Evolutionary conservation across 2,888 invertebrate genomes (phyloP).

Genomic region (Tenthredo livida): DNA sequence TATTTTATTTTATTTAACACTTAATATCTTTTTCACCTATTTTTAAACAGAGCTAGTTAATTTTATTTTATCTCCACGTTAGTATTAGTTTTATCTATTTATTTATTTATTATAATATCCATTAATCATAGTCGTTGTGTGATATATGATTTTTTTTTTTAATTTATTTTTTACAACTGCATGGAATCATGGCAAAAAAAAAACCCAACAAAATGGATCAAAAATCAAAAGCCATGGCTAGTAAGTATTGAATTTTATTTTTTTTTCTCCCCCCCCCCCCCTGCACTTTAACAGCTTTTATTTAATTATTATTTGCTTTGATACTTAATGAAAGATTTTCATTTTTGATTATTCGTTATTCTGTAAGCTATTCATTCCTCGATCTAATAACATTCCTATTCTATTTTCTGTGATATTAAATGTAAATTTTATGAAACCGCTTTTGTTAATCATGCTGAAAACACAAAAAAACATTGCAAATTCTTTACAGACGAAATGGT

Average conservation of each 20-base stretch:
- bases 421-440: not conserved
- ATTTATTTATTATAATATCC: not conserved
- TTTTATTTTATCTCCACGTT: not conserved
- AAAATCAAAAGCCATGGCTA: slow-evolving; percentile 47
- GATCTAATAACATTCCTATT: not conserved
- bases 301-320: not conserved
- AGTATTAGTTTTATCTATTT: not conserved
- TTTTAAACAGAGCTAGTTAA: not conserved
- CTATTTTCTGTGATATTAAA: too few relatives aligned
- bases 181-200: slow-evolving; percentile 35
- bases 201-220: slow-evolving; percentile 36
- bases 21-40: slow-evolving; percentile 15
- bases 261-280: not conserved
- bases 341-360: not conserved
- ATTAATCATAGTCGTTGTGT: slow-evolving; percentile 15
- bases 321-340: not conserved
- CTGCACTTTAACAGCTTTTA: slow-evolving; percentile 5
- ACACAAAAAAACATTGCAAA: not conserved
- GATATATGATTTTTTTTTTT: slow-evolving; percentile 27
- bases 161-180: slow-evolving; percentile 49
- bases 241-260: slow-evolving; percentile 52
- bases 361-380: not conserved
- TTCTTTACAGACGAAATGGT: slow-evolving; percentile 89
- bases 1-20: slow-evolving; percentile 59
- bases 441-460: slow-evolving; percentile 52